Percentiles rank a stretch among this genome's conserved stretches.
These are phyloP conservation scores for Watsonalla binaria DNA, from an alignment of 2,888 invertebrate genomes.

Conservation along the genomic window DNA sequence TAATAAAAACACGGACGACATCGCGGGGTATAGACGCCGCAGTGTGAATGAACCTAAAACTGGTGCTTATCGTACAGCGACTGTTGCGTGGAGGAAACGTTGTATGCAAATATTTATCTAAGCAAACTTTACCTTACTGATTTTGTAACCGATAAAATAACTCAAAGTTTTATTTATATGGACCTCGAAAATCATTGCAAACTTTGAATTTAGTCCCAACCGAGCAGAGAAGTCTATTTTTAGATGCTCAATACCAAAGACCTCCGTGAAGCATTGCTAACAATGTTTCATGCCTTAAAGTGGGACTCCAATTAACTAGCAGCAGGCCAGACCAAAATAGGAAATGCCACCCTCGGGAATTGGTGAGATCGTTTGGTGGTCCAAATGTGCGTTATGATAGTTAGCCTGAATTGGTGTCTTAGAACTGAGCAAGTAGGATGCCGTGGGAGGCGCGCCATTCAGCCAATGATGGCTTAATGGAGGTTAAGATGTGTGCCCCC, in stretches of 20 bases:
- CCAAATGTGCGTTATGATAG: constrained; percentile 40
- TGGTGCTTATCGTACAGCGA: constrained; percentile 48
- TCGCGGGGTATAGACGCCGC: constrained; percentile 16
- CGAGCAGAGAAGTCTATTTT: constrained; percentile 11
- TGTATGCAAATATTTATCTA: constrained; percentile 32
- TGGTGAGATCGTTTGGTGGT: constrained; percentile 25
- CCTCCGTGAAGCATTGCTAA: neutral
- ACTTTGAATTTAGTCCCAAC: neutral
- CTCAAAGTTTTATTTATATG: neutral
- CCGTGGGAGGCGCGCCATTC: constrained; percentile 60
- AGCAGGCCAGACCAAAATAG: constrained; percentile 27
- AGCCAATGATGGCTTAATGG: constrained; percentile 65
- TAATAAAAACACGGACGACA: constrained; percentile 7
- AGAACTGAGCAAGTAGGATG: constrained; percentile 47
- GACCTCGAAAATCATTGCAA: neutral
- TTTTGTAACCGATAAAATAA: neutral
- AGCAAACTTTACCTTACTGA: constrained; percentile 1
- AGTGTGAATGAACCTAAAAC: constrained; percentile 52
- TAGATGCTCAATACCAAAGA: constrained; percentile 7
- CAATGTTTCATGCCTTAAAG: constrained; percentile 1
- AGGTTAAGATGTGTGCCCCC: constrained; percentile 73
- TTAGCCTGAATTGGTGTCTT: constrained; percentile 54
- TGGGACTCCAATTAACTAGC: constrained; percentile 25
- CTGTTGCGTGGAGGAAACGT: constrained; percentile 35
- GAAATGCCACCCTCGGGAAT: constrained; percentile 43